Evolutionary conservation across 1,140 invertebrate genomes (phyloP).

Genomic region (Bradynema listronoti): DNA sequence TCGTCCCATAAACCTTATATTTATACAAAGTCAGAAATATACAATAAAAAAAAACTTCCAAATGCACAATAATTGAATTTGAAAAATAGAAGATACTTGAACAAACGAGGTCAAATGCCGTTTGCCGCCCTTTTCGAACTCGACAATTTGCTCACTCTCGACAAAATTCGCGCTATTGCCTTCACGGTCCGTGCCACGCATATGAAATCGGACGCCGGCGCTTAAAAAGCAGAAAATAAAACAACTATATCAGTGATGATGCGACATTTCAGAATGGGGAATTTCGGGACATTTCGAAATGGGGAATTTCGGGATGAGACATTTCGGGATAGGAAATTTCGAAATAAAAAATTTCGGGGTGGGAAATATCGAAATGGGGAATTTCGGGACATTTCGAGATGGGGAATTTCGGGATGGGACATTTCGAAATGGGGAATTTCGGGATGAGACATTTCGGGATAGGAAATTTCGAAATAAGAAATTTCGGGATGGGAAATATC

Average conservation of each 20-base stretch:
- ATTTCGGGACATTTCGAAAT: too few species aligned
- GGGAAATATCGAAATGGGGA: too few species aligned
- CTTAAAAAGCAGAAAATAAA: conserved; percentile 29
- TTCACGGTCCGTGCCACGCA: conserved; percentile 72
- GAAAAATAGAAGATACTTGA: conserved; percentile 65
- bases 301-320: too few species aligned
- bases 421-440: too few species aligned
- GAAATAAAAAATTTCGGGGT: too few species aligned
- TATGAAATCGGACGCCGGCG: conserved; percentile 59
- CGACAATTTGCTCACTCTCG: conserved; percentile 74
- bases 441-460: too few species aligned
- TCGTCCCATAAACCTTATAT: too few species aligned
- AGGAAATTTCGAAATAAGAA: too few species aligned
- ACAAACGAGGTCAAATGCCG: conserved; percentile 76
- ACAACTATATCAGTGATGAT: not conserved
- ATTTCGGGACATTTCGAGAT: too few species aligned
- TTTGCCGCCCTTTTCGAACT: conserved; percentile 62
- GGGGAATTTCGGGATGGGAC: too few species aligned
- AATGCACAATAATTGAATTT: conserved; percentile 6
- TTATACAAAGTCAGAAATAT: not conserved
- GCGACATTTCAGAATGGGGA: not conserved
- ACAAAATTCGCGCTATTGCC: conserved; percentile 94
- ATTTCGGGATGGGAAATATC: too few species aligned
- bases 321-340: too few species aligned
- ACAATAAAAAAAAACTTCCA: not conserved